A percentile compares a stretch with the other conserved stretches of the same genome.
phyloP scores from a whole-genome alignment of 2,797 vertebrate genomes.

The Neopelma chrysocephalum region DNA sequence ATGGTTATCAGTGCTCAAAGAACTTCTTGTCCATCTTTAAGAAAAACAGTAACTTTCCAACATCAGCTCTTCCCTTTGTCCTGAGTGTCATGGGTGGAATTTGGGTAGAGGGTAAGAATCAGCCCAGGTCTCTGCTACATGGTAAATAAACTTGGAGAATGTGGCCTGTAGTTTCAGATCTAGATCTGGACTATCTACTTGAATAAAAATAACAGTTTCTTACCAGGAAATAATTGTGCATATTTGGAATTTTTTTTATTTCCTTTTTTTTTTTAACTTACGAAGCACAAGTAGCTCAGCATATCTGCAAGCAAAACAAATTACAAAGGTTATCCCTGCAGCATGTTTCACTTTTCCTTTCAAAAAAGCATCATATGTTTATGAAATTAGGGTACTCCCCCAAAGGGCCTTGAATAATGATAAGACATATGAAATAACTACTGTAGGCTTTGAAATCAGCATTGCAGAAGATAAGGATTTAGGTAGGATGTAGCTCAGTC shows the following conservation, averaged over 20 bases:
- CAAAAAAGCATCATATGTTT: conserved; percentile 27
- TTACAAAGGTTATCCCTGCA: conserved; percentile 19
- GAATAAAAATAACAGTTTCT: not conserved
- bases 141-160: not conserved
- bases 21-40: not conserved
- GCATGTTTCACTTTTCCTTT: conserved; percentile 19
- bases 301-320: conserved; percentile 48
- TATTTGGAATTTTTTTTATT: not conserved
- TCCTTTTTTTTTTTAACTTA: not conserved
- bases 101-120: not conserved
- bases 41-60: not conserved
- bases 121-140: not conserved
- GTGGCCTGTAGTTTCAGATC: not conserved
- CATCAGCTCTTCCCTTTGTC: not conserved
- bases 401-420: conserved; percentile 17
- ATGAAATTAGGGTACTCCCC: conserved; percentile 9
- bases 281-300: not conserved
- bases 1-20: not conserved
- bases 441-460: conserved; percentile 29
- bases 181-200: not conserved
- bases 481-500: conserved; percentile 8
- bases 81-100: not conserved
- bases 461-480: conserved; percentile 47
- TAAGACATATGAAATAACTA: conserved; percentile 32
- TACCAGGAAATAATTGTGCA: not conserved